Evolutionary conservation across 2,113 vertebrate genomes (phyloP).

Genomic region (Ctenomys sociabilis): DNA sequence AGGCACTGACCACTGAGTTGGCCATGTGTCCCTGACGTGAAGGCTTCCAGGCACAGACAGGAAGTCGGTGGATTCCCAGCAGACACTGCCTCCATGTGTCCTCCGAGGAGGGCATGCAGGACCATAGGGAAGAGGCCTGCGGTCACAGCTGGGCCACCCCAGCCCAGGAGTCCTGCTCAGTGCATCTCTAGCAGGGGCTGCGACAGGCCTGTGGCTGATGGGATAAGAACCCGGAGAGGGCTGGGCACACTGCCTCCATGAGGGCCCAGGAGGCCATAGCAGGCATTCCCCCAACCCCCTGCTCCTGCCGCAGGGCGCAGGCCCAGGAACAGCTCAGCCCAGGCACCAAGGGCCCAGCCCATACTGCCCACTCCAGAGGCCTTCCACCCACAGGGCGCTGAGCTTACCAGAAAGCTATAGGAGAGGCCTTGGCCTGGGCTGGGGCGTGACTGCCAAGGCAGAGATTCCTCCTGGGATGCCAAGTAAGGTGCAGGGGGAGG

Average conservation of each 20-base stretch:
- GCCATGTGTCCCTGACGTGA: accelerated
- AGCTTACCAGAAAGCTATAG: accelerated
- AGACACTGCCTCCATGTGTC: not conserved
- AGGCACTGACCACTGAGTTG: accelerated
- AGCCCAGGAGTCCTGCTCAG: accelerated
- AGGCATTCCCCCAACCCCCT: too few species aligned
- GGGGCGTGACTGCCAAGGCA: not conserved
- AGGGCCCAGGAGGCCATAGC: accelerated
- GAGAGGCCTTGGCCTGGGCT: accelerated
- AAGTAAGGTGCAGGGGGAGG: not conserved
- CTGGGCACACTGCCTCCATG: not conserved
- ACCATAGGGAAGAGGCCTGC: accelerated
- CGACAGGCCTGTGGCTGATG: not conserved
- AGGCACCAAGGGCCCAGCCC: not conserved
- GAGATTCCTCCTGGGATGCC: accelerated
- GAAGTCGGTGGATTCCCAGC: accelerated
- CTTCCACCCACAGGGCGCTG: not conserved
- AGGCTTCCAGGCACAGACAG: not conserved
- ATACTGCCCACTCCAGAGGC: not conserved
- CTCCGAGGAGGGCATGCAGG: too few species aligned
- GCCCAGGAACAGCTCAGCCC: not conserved
- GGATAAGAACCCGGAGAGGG: not conserved
- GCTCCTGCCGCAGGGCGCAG: not conserved
- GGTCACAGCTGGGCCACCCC: accelerated
- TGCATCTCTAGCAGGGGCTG: not conserved